phyloP scores from a whole-genome alignment of 2,797 vertebrate genomes.

The Pseudochirops cupreus region DNA sequence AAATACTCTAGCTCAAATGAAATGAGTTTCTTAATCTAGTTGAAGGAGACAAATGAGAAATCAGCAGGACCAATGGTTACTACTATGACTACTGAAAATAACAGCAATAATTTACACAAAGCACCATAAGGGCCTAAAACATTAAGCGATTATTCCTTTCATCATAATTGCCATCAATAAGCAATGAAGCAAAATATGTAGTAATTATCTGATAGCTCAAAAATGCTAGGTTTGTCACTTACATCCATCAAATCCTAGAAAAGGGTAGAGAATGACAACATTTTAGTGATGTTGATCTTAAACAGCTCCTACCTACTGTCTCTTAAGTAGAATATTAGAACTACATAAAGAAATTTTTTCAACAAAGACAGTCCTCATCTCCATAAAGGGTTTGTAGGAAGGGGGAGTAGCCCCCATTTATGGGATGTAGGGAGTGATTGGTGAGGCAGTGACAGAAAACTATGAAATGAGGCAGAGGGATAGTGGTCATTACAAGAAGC shows the following conservation, averaged over 20 bases:
- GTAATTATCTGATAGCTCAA: neutral
- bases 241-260: neutral
- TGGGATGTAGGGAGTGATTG: neutral
- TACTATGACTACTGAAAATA: neutral
- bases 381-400: neutral
- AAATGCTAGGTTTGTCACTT: neutral
- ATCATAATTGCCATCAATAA: slow-evolving; percentile 45
- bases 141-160: neutral
- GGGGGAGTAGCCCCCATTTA: neutral
- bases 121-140: neutral
- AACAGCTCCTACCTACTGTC: neutral
- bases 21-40: slow-evolving; percentile 14
- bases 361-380: neutral
- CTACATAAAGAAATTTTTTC: neutral
- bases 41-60: neutral
- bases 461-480: neutral
- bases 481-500: neutral
- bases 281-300: neutral
- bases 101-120: slow-evolving; percentile 6
- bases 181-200: slow-evolving; percentile 16
- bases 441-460: neutral
- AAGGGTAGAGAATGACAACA: neutral
- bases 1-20: neutral
- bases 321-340: neutral
- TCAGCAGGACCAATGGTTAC: neutral